Evolutionary conservation across 2,113 vertebrate genomes (phyloP).

Genomic region (Oostethus manadensis): DNA sequence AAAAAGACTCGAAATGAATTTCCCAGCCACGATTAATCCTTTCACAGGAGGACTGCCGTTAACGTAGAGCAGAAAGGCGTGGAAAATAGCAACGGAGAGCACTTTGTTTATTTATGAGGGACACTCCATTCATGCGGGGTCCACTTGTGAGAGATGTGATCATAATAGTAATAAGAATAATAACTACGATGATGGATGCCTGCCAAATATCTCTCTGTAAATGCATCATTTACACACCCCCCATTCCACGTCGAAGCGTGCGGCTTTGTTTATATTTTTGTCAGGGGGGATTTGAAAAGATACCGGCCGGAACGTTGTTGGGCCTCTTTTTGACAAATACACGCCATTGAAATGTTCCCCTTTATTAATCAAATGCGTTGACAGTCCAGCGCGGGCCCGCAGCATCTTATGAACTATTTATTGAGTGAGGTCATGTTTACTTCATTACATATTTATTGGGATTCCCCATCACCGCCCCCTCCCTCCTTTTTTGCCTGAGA

Average conservation of each 20-base stretch:
- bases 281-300: no score
- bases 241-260: conserved; percentile 82
- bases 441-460: conserved; percentile 97
- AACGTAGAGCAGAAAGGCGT: conserved; percentile 17
- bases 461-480: conserved; percentile 68
- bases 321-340: conserved; percentile 30
- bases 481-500: conserved; percentile 28
- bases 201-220: conserved; percentile 85
- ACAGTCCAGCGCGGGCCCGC: conserved; percentile 70
- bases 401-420: conserved; percentile 85
- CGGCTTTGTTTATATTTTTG: conserved; percentile 75
- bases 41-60: no score
- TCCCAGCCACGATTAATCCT: no score
- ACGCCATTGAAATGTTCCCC: conserved; percentile 36
- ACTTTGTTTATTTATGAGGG: conserved; percentile 46
- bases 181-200: conserved; percentile 65
- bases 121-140: conserved; percentile 57
- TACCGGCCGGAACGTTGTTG: no score
- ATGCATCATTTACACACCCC: conserved; percentile 83
- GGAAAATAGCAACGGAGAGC: conserved; percentile 46
- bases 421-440: conserved; percentile 93
- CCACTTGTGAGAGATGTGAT: conserved; percentile 20
- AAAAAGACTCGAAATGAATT: no score
- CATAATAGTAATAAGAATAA: not conserved
- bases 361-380: conserved; percentile 65